A percentile compares a stretch with the other conserved stretches of the same genome.
Conservation (phyloP, 2,797 vertebrate genomes). For the Hoplostethus atlanticus region DNA sequence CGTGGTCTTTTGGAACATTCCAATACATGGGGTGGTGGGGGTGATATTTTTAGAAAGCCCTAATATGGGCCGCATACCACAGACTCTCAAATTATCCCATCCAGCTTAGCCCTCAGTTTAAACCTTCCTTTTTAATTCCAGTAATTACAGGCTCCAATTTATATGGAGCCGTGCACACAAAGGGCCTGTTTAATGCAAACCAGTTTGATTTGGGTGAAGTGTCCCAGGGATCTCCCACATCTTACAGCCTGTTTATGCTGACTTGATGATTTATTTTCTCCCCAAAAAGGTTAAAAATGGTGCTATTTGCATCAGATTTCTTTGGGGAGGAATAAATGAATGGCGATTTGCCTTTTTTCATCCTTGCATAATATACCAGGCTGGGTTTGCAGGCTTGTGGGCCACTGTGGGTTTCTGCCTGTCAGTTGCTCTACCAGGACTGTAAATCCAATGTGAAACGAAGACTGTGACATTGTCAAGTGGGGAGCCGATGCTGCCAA, state of each 20-base stretch:
- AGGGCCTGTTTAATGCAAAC: conserved; percentile 90
- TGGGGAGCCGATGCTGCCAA: conserved; percentile 55
- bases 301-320: conserved; percentile 82
- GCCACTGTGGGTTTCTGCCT: conserved; percentile 64
- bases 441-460: conserved; percentile 74
- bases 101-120: conserved; percentile 90
- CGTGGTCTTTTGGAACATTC: conserved; percentile 88
- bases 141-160: conserved; percentile 92
- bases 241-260: conserved; percentile 86
- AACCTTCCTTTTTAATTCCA: conserved; percentile 92
- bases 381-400: conserved; percentile 67
- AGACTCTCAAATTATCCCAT: conserved; percentile 93
- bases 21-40: conserved; percentile 86
- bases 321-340: conserved; percentile 76
- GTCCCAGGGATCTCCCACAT: conserved; percentile 88
- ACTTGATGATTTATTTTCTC: conserved; percentile 87
- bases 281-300: conserved; percentile 79
- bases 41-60: conserved; percentile 90
- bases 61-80: conserved; percentile 92
- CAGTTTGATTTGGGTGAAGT: conserved; percentile 90
- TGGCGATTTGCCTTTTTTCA: conserved; percentile 73
- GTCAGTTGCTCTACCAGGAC: conserved; percentile 74
- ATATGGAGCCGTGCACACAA: conserved; percentile 89
- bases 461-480: conserved; percentile 73
- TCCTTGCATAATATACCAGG: conserved; percentile 67